Evolutionary conservation across 2,113 vertebrate genomes (phyloP), one percentile per base, ranked within the genome.

Genomic region (Daphoenositta chrysoptera): DNA sequence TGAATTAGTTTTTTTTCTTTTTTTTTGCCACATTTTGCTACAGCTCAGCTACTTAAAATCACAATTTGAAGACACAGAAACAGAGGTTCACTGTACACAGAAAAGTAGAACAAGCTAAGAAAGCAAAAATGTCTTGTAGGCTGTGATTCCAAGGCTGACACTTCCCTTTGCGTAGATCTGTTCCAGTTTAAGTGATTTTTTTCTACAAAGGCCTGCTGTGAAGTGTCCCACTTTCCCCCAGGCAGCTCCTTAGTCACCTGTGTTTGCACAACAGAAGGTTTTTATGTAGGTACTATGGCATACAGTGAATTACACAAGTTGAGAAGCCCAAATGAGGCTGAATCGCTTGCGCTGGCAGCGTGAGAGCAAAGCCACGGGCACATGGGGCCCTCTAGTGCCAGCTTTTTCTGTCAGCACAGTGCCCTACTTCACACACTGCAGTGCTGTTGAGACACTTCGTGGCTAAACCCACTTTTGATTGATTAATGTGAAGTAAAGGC

Each of bases 351-450:
- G 12, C 4, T 28, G 31, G 11, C 7, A 14, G 13, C 48, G 42
- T 14, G 61, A 39, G n/a, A 42, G 40, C 37, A 56, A n/a, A 83
- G 20, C 35, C 20, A 0, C 14, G 61, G 82, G 51, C 51, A 17
- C 30, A 31, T 13, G 47, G 64, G 33, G 95, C 94, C 95, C 96
- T 96, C 97, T 97, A 86, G 90, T 80, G 96, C 37, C 84, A 40
- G 4, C 44, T 75, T 8, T 71, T 35, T 39, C n/a, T 83, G 76
- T 24, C 65, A 56, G 40, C 48, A 26, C 17, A 23, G 42, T 18
- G 72, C n/a, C 51, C 7, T 15, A 9, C 7, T 39, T 94, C 17
- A 27, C 31, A 17, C 12, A 22, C 13, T 51, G 37, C 0, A 60
- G 1, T 31, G 53, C 15, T 83, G 11, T 7, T 64, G 20, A 7